Percentiles rank a stretch among this genome's conserved stretches.
These are phyloP conservation scores for Tethea ocularis DNA, from an alignment of 2,888 invertebrate genomes.

Conservation along the genomic window DNA sequence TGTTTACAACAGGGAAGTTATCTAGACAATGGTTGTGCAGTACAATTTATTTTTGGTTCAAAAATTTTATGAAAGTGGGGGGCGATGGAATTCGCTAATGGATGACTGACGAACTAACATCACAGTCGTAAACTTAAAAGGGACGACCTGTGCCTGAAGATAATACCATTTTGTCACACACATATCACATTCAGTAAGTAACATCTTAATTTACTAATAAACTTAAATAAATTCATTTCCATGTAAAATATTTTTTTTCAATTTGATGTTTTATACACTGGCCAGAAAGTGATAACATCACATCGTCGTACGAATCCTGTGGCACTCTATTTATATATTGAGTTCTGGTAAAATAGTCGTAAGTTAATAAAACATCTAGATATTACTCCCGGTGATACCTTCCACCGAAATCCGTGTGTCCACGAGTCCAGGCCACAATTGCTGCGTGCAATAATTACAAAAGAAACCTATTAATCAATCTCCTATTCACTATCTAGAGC, in stretches of 20 bases:
- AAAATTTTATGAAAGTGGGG: no score
- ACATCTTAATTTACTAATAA: conserved; percentile 24
- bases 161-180: conserved; percentile 15
- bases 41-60: background rate
- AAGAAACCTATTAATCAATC: conserved; percentile 61
- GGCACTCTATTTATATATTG: conserved; percentile 27
- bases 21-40: no score
- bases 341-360: conserved; percentile 14
- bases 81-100: no score
- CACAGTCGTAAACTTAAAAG: no score
- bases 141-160: conserved; percentile 16
- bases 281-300: background rate
- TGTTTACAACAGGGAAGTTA: no score
- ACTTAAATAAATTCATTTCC: conserved; percentile 17
- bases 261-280: background rate
- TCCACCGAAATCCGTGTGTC: conserved; percentile 85
- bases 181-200: conserved; percentile 40
- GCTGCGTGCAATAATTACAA: conserved; percentile 81
- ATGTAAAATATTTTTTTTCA: conserved; percentile 3
- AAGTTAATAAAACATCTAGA: conserved; percentile 48
- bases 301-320: conserved; percentile 15
- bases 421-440: conserved; percentile 83
- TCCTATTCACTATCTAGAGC: conserved; percentile 57
- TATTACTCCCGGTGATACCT: conserved; percentile 85
- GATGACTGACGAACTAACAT: no score